These are phyloP conservation scores for Aelia acuminata DNA, from an alignment of 2,888 invertebrate genomes.

Conservation along the genomic window DNA sequence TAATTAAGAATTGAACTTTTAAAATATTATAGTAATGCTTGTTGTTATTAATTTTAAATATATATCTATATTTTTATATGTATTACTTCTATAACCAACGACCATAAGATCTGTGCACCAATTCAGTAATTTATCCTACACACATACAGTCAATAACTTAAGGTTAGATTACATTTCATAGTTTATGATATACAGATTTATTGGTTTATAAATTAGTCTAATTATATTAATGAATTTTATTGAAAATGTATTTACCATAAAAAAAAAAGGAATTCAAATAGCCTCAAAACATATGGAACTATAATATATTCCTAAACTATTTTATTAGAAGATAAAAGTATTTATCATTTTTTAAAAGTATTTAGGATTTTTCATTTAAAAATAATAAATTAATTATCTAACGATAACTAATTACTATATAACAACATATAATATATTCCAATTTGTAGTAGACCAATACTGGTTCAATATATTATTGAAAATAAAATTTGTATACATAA, in stretches of 20 bases:
- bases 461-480: slow-evolving; percentile 51
- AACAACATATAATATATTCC: slow-evolving; percentile 12
- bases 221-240: slow-evolving; percentile 43
- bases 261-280: slow-evolving; percentile 3
- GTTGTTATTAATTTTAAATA: too few relatives aligned
- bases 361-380: neutral
- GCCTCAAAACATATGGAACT: neutral
- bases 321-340: too few relatives aligned
- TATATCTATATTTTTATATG: too few relatives aligned
- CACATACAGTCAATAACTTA: slow-evolving; percentile 22
- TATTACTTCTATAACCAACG: too few relatives aligned
- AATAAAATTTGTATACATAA: slow-evolving; percentile 53
- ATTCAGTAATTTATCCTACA: neutral
- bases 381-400: too few relatives aligned
- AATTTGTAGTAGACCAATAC: neutral
- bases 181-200: slow-evolving; percentile 42
- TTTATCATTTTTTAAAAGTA: neutral
- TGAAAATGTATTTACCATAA: slow-evolving; percentile 45
- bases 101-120: neutral
- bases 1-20: too few relatives aligned
- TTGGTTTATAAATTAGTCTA: slow-evolving; percentile 18
- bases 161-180: slow-evolving; percentile 3
- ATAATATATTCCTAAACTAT: neutral
- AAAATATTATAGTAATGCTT: too few relatives aligned
- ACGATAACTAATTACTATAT: too few relatives aligned